Base-by-base conservation (phyloP, 1,140 invertebrate species). In the Caenorhabditis remanei region DNA sequence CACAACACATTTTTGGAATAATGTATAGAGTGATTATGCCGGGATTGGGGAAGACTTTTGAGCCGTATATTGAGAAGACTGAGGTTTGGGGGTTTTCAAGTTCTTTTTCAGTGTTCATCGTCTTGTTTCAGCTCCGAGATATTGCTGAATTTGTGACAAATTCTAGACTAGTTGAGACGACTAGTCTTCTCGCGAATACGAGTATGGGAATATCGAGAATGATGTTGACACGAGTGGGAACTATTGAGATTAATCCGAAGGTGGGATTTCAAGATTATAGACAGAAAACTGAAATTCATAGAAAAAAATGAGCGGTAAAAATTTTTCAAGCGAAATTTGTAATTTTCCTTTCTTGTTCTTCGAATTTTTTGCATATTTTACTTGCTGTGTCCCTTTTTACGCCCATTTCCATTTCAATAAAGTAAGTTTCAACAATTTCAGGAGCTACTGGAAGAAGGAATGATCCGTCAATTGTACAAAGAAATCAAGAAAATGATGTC, bases 151-250 rank as follows among this genome's bases (percentile, higher is more conserved):
- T 83, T 32, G 46, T 56, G 9, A 50, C 71, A 9, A 87, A 41
- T 19, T 53, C 67, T 16, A 67, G 58, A 83, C 32, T 87, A 24
- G 71, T 67, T 1, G 85, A 87, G 61, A 67, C 50, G 9, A 83
- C 85, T 11, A 46, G 40, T 53, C 71, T 55, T 8, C 82, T 87
- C 61, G 43, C 85, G 6, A 87, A 83, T 61, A 87, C 67, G 43
- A 87, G 85, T 65, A 67, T 87, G 48, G 85, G 85, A n/a, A 67
- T 87, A 21, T 87, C 85, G 24, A 53, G 85, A 43, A 67, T 87
- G 48, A 75, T 67, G 21, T 53, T 87, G 32, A 87, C 46, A 13
- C 43, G 67, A 61, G 41, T 87, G 7, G 85, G 85, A 40, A 87
- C 85, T 3, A 87, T 87, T n/a, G 67, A 67, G 41, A 67, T 87